Evolutionary conservation across 2,797 vertebrate species (phyloP).

Genomic region (Ctenochaetus hawaiiensis): DNA sequence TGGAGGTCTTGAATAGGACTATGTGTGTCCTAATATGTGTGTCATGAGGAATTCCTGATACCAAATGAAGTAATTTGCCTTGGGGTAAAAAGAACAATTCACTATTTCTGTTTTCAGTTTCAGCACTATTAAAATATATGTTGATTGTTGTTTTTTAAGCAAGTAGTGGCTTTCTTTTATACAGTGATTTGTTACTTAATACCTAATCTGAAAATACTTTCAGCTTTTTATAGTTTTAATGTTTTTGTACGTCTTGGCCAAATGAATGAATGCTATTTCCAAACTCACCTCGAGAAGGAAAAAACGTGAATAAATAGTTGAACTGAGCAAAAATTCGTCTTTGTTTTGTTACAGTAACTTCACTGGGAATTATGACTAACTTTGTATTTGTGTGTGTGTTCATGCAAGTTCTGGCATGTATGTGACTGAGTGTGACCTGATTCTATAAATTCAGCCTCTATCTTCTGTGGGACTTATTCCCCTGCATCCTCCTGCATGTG

Average conservation of each 20-base stretch:
- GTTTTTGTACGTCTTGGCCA: slow-evolving; percentile 9
- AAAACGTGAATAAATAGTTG: slow-evolving; percentile 39
- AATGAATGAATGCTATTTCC: slow-evolving; percentile 42
- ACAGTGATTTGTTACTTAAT: slow-evolving; percentile 4
- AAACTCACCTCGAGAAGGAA: slow-evolving; percentile 40
- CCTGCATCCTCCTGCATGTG: slow-evolving; percentile 57
- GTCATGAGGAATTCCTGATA: slow-evolving; percentile 57
- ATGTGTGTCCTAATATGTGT: slow-evolving; percentile 34
- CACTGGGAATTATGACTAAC: slow-evolving; percentile 10
- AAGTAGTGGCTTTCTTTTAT: slow-evolving; percentile 5
- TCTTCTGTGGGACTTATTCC: slow-evolving; percentile 37
- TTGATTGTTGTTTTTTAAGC: slow-evolving; percentile 30
- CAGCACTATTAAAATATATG: not conserved
- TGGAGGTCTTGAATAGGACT: slow-evolving; percentile 41
- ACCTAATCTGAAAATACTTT: slow-evolving; percentile 43
- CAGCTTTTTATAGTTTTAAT: slow-evolving; percentile 31
- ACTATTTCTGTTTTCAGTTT: slow-evolving; percentile 27
- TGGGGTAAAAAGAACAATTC: not conserved
- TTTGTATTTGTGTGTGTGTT: not conserved
- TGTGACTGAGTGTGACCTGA: slow-evolving; percentile 9
- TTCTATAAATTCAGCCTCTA: slow-evolving; percentile 38
- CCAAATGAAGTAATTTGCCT: slow-evolving; percentile 48
- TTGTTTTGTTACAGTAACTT: slow-evolving; percentile 30
- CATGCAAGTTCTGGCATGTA: not conserved
- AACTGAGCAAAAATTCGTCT: slow-evolving; percentile 28